Evolutionary conservation across 2,113 vertebrate genomes (phyloP), one percentile per base, ranked within the genome.

Genomic region (Theristicus caerulescens): DNA sequence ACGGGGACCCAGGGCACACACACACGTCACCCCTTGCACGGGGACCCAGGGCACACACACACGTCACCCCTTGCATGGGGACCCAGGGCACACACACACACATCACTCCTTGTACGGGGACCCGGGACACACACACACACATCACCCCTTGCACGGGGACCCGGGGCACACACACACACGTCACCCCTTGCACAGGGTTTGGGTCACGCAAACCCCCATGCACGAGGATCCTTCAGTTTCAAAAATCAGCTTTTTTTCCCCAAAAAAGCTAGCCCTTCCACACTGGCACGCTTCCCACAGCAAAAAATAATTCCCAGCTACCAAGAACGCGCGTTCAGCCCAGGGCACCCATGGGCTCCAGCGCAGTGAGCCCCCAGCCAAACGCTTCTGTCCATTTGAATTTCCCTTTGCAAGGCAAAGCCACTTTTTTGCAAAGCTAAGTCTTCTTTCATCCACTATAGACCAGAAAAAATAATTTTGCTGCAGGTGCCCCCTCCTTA

Each of bases 271-370:
- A 19, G 5, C 15, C 3, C 16, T 36, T 44, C n/a, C 73, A 71
- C 13, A 3, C 17, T 5, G 16, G 38, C 34, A 11, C 2, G 3
- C n/a, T 90, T 58, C 40, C 46, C 61, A 11, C n/a, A 14, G 21
- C 1, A 29, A 40, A 27, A 31, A 15, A 22, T 42, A 31, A 42
- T 7, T 22, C 34, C 58, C 27, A 31, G 32, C 18, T 29, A 8
- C 20, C 29, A 44, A 16, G 7, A 13, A 25, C 0, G 7, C 5
- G 2, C 4, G 36, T 44, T n/a, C 32, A 27, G 27, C 20, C 3
- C 46, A 2, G 17, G 12, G 34, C 11, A 57, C 11, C 17, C 15
- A 12, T 11, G 52, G 58, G 4, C 31, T 58, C 16, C 61, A 46
- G 16, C 1, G 34, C 26, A 16, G 36, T 10, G 34, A 54, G 14